These are phyloP conservation scores for Acrossocheilus wenchowensis DNA, from an alignment of 2,797 vertebrate species.

Conservation along the genomic window DNA sequence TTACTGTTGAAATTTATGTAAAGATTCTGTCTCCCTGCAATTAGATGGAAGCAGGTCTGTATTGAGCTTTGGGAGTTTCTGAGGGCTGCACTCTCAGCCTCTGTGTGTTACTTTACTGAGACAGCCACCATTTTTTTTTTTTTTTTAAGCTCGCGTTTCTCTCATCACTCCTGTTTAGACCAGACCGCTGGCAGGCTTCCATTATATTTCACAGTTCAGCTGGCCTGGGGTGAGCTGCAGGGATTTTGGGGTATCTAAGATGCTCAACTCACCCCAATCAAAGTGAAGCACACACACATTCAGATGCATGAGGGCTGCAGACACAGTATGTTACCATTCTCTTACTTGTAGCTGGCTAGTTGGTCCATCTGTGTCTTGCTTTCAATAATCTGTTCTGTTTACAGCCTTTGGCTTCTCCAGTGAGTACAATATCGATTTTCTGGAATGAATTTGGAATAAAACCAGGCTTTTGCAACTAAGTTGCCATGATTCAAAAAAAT, in stretches of 20 bases:
- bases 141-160: background rate
- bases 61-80: conserved; percentile 38
- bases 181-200: conserved; percentile 26
- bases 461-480: background rate
- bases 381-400: conserved; percentile 18
- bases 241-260: conserved; percentile 23
- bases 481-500: background rate
- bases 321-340: background rate
- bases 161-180: conserved; percentile 4
- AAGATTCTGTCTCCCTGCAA: conserved; percentile 7
- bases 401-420: background rate
- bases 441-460: background rate
- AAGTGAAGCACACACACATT: conserved; percentile 7
- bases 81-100: conserved; percentile 14
- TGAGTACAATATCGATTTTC: conserved; percentile 15
- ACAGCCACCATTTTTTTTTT: conserved; percentile 7
- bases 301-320: background rate
- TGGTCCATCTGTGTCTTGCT: conserved; percentile 13
- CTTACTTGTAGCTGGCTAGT: background rate
- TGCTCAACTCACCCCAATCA: conserved; percentile 23
- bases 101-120: conserved; percentile 16
- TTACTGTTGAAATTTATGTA: conserved; percentile 5
- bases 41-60: conserved; percentile 14
- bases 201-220: conserved; percentile 43
- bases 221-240: conserved; percentile 23